Percentiles rank a stretch among this genome's conserved stretches.
phyloP scores from a whole-genome alignment of 1,140 invertebrate species.

The Cotesia typhae region DNA sequence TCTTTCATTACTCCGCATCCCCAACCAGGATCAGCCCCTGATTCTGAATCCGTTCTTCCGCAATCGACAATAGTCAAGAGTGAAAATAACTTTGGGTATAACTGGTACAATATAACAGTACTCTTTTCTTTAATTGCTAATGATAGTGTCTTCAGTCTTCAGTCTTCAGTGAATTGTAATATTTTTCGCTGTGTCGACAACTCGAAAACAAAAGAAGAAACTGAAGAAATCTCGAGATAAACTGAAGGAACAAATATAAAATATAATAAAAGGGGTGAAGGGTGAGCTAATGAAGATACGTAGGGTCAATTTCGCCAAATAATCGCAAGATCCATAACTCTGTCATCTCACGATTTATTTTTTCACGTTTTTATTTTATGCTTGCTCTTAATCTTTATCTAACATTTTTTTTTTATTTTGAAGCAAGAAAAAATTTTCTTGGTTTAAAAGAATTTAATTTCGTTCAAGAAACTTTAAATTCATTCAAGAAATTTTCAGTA shows the following conservation, averaged over 20 bases:
- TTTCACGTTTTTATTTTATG: not conserved
- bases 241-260: not conserved
- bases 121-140: slow-evolving; percentile 20
- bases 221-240: not conserved
- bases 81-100: too few relatives aligned
- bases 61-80: too few relatives aligned
- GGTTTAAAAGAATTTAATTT: too few relatives aligned
- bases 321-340: slow-evolving; percentile 32
- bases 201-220: slow-evolving; percentile 4
- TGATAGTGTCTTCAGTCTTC: slow-evolving; percentile 13
- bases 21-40: slow-evolving; percentile 5
- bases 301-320: slow-evolving; percentile 28
- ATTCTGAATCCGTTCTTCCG: too few relatives aligned
- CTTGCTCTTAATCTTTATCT: too few relatives aligned
- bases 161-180: slow-evolving; percentile 19
- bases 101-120: not conserved
- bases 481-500: too few relatives aligned
- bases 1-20: slow-evolving; percentile 32
- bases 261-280: slow-evolving; percentile 12
- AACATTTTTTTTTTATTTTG: too few relatives aligned
- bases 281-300: slow-evolving; percentile 57
- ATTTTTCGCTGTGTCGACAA: slow-evolving; percentile 9
- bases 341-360: slow-evolving; percentile 32
- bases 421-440: too few relatives aligned
- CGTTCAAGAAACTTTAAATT: too few relatives aligned